These are phyloP conservation scores for Metallyticus violacea DNA, from an alignment of 2,888 invertebrate species.

Conservation along the genomic window DNA sequence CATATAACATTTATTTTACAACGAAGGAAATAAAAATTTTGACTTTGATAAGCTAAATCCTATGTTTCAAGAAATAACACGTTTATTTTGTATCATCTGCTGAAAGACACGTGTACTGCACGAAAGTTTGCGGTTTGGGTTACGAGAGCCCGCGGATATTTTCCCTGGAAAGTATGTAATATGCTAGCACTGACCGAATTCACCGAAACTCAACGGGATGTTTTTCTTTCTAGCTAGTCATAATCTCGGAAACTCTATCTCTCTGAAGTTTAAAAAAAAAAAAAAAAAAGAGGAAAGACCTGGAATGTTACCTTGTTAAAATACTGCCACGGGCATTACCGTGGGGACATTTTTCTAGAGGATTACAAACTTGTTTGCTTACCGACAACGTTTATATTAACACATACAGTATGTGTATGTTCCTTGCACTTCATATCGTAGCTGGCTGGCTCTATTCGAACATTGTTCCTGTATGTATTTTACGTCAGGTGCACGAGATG, in stretches of 20 bases:
- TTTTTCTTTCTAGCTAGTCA: background rate
- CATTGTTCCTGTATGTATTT: too few relatives aligned
- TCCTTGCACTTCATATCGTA: too few relatives aligned
- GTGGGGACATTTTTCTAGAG: background rate
- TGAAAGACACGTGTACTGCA: background rate
- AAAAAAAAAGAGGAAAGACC: background rate
- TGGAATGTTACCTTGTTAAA: background rate
- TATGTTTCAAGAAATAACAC: background rate
- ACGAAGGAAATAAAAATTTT: too few relatives aligned
- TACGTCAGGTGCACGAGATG: too few relatives aligned
- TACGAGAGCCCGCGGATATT: background rate
- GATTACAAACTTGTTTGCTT: too few relatives aligned
- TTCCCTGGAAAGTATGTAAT: background rate
- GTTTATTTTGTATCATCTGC: background rate
- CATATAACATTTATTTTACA: too few relatives aligned
- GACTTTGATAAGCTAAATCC: background rate
- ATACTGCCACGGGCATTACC: background rate
- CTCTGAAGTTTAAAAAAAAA: background rate
- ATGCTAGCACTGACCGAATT: background rate
- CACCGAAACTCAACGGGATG: background rate
- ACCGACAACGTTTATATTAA: too few relatives aligned
- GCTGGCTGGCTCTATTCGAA: too few relatives aligned
- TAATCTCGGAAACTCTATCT: background rate
- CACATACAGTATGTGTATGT: too few relatives aligned
- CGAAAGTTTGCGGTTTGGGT: background rate